These are phyloP conservation scores for Brachypteracias leptosomus DNA, from an alignment of 2,113 vertebrate genomes.

Conservation along the genomic window DNA sequence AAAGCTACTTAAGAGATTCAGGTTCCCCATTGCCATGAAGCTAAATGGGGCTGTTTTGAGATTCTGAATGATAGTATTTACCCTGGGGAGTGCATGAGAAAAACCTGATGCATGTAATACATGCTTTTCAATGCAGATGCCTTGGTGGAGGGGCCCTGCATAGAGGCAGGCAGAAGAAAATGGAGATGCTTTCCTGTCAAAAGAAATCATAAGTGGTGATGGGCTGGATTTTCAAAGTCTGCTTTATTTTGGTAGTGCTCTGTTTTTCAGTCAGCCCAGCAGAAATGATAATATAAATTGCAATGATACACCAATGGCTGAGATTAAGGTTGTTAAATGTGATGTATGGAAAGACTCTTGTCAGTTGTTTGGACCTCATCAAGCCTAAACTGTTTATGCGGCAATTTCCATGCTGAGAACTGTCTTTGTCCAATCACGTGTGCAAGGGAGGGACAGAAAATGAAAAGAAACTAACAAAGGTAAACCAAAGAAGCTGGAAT, in stretches of 20 bases:
- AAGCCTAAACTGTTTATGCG: not conserved
- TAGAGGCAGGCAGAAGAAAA: not conserved
- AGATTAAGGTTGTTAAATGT: not conserved
- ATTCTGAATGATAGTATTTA: not conserved
- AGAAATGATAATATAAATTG: not conserved
- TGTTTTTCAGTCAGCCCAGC: not conserved
- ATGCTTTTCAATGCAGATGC: not conserved
- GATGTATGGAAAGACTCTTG: not conserved
- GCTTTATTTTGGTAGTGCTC: not conserved
- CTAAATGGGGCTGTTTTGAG: not conserved
- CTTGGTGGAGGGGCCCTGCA: not conserved
- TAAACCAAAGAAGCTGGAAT: not conserved
- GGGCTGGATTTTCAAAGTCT: not conserved
- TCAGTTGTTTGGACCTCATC: not conserved
- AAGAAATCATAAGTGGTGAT: not conserved
- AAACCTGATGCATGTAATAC: not conserved
- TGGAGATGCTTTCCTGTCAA: not conserved
- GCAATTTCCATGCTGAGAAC: not conserved
- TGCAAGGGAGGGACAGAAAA: not conserved
- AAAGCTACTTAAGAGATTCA: slow-evolving; percentile 17
- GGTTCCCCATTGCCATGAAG: not conserved
- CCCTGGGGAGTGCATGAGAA: not conserved
- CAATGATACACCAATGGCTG: not conserved
- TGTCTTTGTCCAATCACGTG: not conserved
- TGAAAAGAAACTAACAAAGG: not conserved